Base-by-base conservation (phyloP, 2,797 vertebrate species). In the Crocodylus rhombifer region DNA sequence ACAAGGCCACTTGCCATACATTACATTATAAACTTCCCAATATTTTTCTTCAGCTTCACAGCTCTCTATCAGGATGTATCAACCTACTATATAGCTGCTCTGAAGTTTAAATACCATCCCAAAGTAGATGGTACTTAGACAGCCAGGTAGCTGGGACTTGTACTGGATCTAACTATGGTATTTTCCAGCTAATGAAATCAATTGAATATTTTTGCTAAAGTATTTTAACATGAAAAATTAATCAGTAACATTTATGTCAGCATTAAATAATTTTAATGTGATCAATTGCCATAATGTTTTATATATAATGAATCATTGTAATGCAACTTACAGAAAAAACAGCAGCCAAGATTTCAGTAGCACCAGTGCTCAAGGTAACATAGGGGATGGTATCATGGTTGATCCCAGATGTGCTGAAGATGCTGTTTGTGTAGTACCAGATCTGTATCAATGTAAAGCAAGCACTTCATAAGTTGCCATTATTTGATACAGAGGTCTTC, bases 391-490 rank as follows among this genome's bases (percentile, higher is more conserved):
- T 96, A 18, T 97, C 93, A 3, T 25, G 89, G 0, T 92, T 76
- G 81, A 99, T 98, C 73, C 99, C 99, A 8, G 99, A 98, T 62
- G 98, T 98, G 28, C 73, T 94, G 4, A 99, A 98, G 96, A 99
- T 99, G 93, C 97, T 98, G 80, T 97, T 99, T 81, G 99, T 99
- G 97, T 99, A 99, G 96, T 99, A 99, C 99, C 99, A 99, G 92
- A 99, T 99, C 99, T 99, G 82, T 17, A 94, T 80, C 61, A 73
- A 84, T 60, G 18, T 90, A 30, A 84, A 83, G 14, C 80, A 83
- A 95, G 73, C 1, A 4, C 91, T 58, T 76, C 86, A 65, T 86
- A 83, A 89, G 58, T 80, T 51, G 9, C 57, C 80, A 69, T 4
- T 4, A 18, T 42, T 85, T 82, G 28, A 61, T 77, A 25, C 33